A percentile compares a stretch with the other conserved stretches of the same genome.
Evolutionary conservation across 64 coral and sea anemone species (phyloP).

Genomic region (Catalaphyllia jardinei): DNA sequence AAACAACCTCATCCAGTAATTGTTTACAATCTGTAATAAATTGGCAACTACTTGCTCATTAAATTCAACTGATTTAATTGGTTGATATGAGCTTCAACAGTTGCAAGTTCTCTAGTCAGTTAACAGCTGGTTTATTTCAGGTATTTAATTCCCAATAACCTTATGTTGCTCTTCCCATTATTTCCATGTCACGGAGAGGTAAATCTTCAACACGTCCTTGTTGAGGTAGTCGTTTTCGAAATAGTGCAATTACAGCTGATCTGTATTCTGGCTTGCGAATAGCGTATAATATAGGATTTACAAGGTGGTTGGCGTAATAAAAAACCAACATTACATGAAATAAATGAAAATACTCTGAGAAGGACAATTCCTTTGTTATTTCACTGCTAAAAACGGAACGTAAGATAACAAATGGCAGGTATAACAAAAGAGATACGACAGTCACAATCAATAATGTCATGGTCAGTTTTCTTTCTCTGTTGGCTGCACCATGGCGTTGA

Average conservation of each 20-base stretch:
- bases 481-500: background rate
- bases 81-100: too few species aligned
- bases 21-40: too few species aligned
- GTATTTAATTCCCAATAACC: too few species aligned
- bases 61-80: too few species aligned
- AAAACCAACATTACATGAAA: background rate
- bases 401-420: background rate
- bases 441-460: constrained; percentile 1
- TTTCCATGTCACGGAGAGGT: background rate
- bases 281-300: background rate
- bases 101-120: too few species aligned
- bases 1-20: too few species aligned
- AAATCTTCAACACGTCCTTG: background rate
- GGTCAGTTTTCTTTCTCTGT: constrained; percentile 26
- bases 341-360: background rate
- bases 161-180: too few species aligned
- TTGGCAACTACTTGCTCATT: too few species aligned
- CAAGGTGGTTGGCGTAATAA: background rate
- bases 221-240: background rate
- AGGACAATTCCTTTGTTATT: background rate
- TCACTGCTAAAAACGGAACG: background rate
- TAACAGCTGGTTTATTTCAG: too few species aligned
- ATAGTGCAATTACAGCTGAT: background rate
- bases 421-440: background rate
- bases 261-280: background rate